These are phyloP conservation scores for Sinocyclocheilus maitianheensis DNA, from an alignment of 2,113 vertebrate genomes.

Conservation along the genomic window DNA sequence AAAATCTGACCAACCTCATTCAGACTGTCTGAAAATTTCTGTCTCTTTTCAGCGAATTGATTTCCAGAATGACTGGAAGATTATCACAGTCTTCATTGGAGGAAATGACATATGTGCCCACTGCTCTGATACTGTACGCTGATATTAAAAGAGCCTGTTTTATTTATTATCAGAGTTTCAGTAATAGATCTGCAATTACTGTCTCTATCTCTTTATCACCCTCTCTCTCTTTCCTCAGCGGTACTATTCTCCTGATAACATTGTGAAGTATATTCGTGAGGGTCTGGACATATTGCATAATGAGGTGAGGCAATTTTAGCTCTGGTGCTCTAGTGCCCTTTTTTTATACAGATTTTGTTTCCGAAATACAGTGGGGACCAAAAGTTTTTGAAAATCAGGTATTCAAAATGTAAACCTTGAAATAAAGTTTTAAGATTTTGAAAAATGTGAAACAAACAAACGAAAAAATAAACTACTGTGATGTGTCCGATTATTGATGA, in stretches of 20 bases:
- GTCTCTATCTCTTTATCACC: neutral
- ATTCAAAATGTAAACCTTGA: neutral
- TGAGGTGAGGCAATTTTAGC: constrained; percentile 71
- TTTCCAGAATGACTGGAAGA: constrained; percentile 89
- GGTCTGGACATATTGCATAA: constrained; percentile 86
- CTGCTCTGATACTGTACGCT: constrained; percentile 81
- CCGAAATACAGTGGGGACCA: too few relatives aligned
- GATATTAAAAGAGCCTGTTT: neutral
- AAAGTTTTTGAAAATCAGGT: too few relatives aligned
- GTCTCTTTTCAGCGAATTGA: constrained; percentile 78
- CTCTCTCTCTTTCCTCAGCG: constrained; percentile 65
- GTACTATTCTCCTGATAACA: constrained; percentile 81
- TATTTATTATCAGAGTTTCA: neutral
- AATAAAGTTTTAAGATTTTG: neutral
- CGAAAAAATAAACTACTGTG: neutral
- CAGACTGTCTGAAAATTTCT: neutral
- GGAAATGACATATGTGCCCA: constrained; percentile 84
- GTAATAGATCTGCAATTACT: neutral
- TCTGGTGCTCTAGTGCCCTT: neutral
- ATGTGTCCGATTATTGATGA: too few relatives aligned
- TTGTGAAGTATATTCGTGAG: constrained; percentile 73
- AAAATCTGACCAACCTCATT: neutral
- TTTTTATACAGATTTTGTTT: too few relatives aligned
- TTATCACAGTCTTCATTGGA: constrained; percentile 88
- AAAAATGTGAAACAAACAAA: neutral